Evolutionary conservation across 2,888 invertebrate genomes (phyloP), one percentile per base, ranked within the genome.

Genomic region (Acrocera orbiculus): DNA sequence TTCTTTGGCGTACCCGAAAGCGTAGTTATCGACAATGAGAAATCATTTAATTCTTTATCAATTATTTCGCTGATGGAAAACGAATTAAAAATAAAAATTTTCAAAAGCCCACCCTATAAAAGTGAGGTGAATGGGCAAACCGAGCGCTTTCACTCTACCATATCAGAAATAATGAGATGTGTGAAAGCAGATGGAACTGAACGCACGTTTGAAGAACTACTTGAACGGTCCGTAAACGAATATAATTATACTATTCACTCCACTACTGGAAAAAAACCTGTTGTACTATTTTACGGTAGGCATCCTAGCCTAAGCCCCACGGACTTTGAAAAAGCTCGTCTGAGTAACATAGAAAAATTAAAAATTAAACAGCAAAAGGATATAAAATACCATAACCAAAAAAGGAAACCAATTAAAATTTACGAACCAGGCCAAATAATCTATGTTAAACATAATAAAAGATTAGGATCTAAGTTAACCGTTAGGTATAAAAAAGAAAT

Each of bases 111-210:
- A 9, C 4, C 32, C 4, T 28, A 34, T 16, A 36, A 34, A 29
- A 36, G 34, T 13, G 29, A 31, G 15, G 24, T 32, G n/a, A 39
- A 40, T 29, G 34, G 37, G 2, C 23, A 30, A 26, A 24, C 32
- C 4, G 37, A 40, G 23, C 15, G 37, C 2, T 33, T 32, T 29
- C 40, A 37, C 24, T 40, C 40, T 2, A 40, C 35, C 7, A 10
- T 40, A 4, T 5, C 25, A 4, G 39, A 37, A 22, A 39, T 35
- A 7, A 32, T 32, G 28, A 34, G 35, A 16, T 35, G 32, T 16
- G 20, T 31, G 6, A 37, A 37, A 14, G 11, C 14, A 20, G 16
- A 32, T 10, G 24, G 30, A 4, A 30, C 16, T 6, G 16, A 34
- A 5, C 11, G 30, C 10, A 11, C 29, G 4, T 37, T 33, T 13